These are phyloP conservation scores for Sebastes hubbsi DNA, from an alignment of 2,797 vertebrate species.

Conservation along the genomic window DNA sequence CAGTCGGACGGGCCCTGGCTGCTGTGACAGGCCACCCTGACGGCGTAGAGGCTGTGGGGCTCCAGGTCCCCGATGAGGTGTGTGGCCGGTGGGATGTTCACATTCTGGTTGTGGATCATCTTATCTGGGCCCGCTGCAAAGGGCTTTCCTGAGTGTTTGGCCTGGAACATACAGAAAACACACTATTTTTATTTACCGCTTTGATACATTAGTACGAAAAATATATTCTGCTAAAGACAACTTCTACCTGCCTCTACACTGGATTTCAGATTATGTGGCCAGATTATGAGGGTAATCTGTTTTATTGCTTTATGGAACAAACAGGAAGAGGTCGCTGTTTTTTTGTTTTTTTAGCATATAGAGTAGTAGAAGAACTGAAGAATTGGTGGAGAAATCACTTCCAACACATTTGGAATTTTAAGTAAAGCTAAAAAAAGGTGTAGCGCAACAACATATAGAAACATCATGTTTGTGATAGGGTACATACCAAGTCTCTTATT, in stretches of 20 bases:
- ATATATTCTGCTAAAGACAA: neutral
- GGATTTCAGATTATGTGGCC: neutral
- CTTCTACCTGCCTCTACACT: neutral
- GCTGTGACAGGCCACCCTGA: slow-evolving; percentile 87
- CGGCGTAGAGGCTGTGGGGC: slow-evolving; percentile 83
- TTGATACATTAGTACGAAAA: neutral
- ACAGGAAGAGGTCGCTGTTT: slow-evolving; percentile 9
- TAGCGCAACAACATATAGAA: no score
- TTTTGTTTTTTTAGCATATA: no score
- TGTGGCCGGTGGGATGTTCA: slow-evolving; percentile 79
- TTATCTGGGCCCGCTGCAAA: slow-evolving; percentile 41
- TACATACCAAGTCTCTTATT: no score
- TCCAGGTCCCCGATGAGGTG: slow-evolving; percentile 78
- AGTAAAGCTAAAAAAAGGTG: neutral
- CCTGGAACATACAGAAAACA: slow-evolving; percentile 69
- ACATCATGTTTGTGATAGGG: no score
- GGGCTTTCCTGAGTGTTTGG: slow-evolving; percentile 65
- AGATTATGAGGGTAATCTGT: neutral
- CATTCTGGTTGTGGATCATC: slow-evolving; percentile 80
- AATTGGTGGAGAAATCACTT: neutral
- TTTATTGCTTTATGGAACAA: neutral
- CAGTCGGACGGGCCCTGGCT: slow-evolving; percentile 87
- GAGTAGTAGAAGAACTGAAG: neutral
- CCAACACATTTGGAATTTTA: neutral
- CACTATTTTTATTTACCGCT: neutral